Conservation (phyloP, 2,113 vertebrate genomes). For the Melanocharis versteri region DNA sequence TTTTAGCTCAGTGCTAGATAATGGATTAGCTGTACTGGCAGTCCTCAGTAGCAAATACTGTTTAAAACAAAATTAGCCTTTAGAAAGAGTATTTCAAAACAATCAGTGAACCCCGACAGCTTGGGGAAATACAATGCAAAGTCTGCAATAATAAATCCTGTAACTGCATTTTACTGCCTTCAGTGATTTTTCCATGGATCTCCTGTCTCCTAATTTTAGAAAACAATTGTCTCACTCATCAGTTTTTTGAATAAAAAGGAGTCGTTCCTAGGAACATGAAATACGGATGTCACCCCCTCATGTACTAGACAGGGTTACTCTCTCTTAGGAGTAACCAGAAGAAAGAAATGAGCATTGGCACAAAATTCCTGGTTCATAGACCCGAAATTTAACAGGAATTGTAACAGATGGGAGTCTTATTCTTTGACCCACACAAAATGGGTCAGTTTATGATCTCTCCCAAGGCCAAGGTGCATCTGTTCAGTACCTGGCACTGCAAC, state of each 20-base stretch:
- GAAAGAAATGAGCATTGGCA: background rate
- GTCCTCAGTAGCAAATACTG: background rate
- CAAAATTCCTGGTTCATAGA: background rate
- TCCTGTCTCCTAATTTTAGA: background rate
- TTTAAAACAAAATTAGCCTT: conserved; percentile 11
- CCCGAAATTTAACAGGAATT: background rate
- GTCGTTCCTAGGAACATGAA: background rate
- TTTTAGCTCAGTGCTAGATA: background rate
- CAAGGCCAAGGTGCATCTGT: background rate
- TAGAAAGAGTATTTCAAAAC: background rate
- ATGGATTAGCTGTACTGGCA: background rate
- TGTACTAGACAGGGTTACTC: background rate
- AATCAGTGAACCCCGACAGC: background rate
- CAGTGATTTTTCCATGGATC: background rate
- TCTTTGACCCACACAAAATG: background rate
- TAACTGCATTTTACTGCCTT: background rate
- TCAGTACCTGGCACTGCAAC: background rate
- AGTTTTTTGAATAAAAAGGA: background rate
- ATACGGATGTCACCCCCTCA: background rate
- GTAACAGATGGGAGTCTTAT: background rate
- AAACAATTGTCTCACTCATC: background rate
- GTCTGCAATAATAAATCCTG: background rate
- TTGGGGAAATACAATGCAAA: background rate
- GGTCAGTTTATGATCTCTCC: background rate
- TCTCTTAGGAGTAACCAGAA: background rate